phyloP scores from a whole-genome alignment of 2,888 invertebrate species.

The Acheta domesticus region DNA sequence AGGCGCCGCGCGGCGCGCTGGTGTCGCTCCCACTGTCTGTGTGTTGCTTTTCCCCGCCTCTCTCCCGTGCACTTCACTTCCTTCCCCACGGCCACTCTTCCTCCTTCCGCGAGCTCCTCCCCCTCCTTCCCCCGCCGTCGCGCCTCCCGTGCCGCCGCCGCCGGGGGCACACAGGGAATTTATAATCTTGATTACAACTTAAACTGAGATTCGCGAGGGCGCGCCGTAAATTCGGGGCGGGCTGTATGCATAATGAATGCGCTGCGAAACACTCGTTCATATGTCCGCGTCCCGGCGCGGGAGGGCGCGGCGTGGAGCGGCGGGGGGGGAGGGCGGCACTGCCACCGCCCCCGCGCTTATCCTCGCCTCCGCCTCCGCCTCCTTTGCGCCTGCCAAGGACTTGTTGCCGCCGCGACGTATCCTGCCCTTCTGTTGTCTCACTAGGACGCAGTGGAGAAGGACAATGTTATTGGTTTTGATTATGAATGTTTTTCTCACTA shows the following conservation, averaged over 20 bases:
- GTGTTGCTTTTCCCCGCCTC: background rate
- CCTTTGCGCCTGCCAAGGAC: background rate
- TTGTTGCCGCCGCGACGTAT: background rate
- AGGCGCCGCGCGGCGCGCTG: background rate
- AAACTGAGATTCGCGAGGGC: conserved; percentile 1
- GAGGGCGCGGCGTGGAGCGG: background rate
- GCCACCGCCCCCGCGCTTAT: background rate
- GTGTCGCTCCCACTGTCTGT: background rate
- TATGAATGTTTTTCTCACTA: no score
- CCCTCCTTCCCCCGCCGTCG: background rate
- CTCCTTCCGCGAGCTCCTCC: background rate
- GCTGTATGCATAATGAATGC: conserved; percentile 18
- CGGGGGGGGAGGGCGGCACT: background rate
- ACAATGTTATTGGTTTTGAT: no score
- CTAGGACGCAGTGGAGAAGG: no score
- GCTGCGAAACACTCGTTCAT: conserved; percentile 10
- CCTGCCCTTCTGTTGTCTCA: background rate
- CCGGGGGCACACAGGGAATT: background rate
- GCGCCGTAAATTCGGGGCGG: conserved; percentile 18
- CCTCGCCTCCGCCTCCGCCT: background rate
- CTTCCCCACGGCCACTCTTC: background rate
- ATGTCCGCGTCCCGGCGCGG: background rate
- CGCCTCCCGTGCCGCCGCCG: background rate
- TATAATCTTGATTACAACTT: conserved; percentile 11
- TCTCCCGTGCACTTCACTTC: background rate